Base-by-base conservation (phyloP, 2,888 invertebrate genomes). In the Aphidoletes aphidimyza region DNA sequence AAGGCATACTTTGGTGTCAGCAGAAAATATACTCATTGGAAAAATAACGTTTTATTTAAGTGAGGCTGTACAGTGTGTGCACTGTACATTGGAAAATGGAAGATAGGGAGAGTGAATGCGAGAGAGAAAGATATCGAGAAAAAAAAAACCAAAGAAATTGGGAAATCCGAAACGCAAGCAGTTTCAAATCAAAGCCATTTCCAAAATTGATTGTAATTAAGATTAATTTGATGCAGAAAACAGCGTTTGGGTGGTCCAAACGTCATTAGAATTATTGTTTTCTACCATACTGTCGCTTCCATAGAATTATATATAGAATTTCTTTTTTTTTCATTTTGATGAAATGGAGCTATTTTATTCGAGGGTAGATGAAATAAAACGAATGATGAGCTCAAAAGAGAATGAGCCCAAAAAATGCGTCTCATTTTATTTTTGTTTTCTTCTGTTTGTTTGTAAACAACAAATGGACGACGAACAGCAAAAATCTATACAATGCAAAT, bases 161-260 rank as follows among this genome's bases (percentile, higher is more conserved):
- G 54, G 19, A 19, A 26, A 1, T 54, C 26, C 22, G 5, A 42
- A 14, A 42, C 54, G 22, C 22, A 69, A 30, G 34, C 69, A n/a
- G 30, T 3, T 30, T 69, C 30, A 69, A 69, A 69, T 69, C 69
- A 69, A 69, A 69, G 5, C 22, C 54, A 54, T 54, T 54, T 54
- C n/a, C 54, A 54, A 54, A 54, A 54, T 69, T 69, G 69, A 69
- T 69, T 69, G 30, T 69, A 69, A 69, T 69, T 69, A 69, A 69
- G 69, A 69, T 69, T 69, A 30, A 69, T 69, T 69, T 14, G 14
- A 30, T 69, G 26, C 22, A 54, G n/a, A 9, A 54, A 11, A 34
- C n/a, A 0, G 26, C 30, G 69, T 69, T 69, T 69, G 69, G 69
- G 69, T 69, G 69, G 69, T 30, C 69, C 14, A 30, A 30, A 69